Conservation (phyloP, 2,888 invertebrate species). For the Agriotes lineatus region DNA sequence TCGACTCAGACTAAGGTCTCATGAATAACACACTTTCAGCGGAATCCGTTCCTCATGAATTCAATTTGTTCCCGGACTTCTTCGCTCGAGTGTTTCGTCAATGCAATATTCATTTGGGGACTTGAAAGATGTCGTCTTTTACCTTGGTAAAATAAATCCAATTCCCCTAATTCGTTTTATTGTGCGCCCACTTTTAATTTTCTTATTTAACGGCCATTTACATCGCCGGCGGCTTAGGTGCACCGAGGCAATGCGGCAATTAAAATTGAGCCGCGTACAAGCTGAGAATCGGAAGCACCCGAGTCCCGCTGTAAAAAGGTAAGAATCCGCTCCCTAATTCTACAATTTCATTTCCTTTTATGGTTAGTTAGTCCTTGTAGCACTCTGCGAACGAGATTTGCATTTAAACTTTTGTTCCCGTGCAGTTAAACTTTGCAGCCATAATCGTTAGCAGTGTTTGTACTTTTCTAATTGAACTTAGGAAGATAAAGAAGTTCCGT, state of each 20-base stretch:
- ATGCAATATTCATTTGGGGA: slow-evolving; percentile 35
- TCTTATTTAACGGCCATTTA: slow-evolving; percentile 3
- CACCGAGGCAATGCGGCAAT: neutral
- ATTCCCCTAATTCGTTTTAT: slow-evolving; percentile 30
- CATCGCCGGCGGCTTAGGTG: neutral
- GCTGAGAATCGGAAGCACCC: neutral
- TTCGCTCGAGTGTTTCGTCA: slow-evolving; percentile 30
- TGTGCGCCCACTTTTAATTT: slow-evolving; percentile 26
- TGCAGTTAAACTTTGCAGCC: slow-evolving; percentile 12
- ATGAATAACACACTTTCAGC: slow-evolving; percentile 30
- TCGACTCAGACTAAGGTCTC: slow-evolving; percentile 28
- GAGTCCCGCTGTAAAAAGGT: neutral
- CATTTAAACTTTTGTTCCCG: slow-evolving; percentile 15
- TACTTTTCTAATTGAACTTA: slow-evolving; percentile 16
- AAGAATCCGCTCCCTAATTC: slow-evolving; percentile 3
- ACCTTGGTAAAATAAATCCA: slow-evolving; percentile 34
- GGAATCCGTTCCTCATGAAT: slow-evolving; percentile 27
- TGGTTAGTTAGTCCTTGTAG: slow-evolving; percentile 16
- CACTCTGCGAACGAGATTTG: slow-evolving; percentile 9
- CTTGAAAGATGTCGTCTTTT: slow-evolving; percentile 30
- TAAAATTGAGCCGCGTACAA: neutral
- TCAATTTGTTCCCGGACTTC: slow-evolving; percentile 34
- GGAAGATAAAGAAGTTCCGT: neutral
- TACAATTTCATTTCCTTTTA: slow-evolving; percentile 17
- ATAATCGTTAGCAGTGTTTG: slow-evolving; percentile 21